Percentiles rank a stretch among this genome's conserved stretches.
Evolutionary conservation across 1,140 invertebrate genomes (phyloP).

Genomic region (Drosophila orena): DNA sequence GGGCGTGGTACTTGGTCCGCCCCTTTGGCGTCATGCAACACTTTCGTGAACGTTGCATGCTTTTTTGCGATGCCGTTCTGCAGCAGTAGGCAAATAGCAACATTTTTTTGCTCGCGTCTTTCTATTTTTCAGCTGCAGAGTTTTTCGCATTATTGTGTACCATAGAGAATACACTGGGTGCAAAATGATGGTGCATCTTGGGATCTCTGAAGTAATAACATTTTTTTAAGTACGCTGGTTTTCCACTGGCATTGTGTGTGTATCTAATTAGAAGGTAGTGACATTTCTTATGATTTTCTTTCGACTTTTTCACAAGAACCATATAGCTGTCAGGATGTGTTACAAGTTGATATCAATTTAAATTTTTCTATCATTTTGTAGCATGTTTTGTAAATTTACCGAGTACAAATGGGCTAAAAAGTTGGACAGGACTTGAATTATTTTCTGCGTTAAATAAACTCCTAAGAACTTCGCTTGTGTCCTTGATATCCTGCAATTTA

Average conservation of each 20-base stretch:
- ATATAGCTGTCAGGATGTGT: too few species aligned
- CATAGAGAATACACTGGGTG: constrained; percentile 31
- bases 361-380: too few species aligned
- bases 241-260: too few species aligned
- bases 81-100: constrained; percentile 59
- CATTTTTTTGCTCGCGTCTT: constrained; percentile 49
- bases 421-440: too few species aligned
- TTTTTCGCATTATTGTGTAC: constrained; percentile 41
- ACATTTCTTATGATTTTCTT: too few species aligned
- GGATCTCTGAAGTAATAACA: too few species aligned
- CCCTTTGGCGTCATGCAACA: constrained; percentile 66
- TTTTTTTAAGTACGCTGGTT: too few species aligned
- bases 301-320: not conserved
- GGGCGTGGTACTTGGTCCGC: constrained; percentile 17
- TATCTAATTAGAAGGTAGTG: too few species aligned
- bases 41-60: constrained; percentile 46
- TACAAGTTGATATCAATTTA: not conserved
- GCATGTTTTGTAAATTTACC: too few species aligned
- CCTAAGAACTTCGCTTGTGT: not conserved
- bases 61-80: constrained; percentile 47
- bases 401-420: too few species aligned
- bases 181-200: not conserved
- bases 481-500: not conserved
- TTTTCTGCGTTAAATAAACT: too few species aligned
- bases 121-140: constrained; percentile 56